These are phyloP conservation scores for Cuniculus paca DNA, from an alignment of 2,797 vertebrate species.

Conservation along the genomic window DNA sequence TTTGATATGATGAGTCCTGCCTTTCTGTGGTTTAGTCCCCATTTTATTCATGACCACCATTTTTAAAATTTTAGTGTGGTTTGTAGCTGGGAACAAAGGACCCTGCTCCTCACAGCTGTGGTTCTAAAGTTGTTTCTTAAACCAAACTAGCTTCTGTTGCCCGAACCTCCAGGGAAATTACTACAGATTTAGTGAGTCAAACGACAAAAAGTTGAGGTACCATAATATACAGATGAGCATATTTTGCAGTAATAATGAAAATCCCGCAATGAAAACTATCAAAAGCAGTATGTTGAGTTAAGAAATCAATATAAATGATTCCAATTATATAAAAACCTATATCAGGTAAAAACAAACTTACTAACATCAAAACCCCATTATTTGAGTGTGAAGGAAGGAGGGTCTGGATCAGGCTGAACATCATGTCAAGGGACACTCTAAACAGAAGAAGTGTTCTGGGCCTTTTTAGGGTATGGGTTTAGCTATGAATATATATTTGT, in stretches of 20 bases:
- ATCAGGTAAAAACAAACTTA: neutral
- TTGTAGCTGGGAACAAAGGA: neutral
- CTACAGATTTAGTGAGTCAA: neutral
- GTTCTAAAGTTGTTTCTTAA: neutral
- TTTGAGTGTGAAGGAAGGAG: neutral
- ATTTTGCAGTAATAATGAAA: neutral
- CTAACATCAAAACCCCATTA: neutral
- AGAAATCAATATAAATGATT: neutral
- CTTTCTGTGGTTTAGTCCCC: neutral
- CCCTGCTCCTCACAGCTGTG: neutral
- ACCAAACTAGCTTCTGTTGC: neutral
- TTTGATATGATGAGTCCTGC: neutral
- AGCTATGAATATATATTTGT: slow-evolving; percentile 10
- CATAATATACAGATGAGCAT: neutral
- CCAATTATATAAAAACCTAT: neutral
- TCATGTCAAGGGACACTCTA: neutral
- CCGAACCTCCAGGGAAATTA: neutral
- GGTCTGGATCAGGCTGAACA: neutral
- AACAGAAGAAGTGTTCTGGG: neutral
- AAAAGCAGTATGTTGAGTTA: neutral
- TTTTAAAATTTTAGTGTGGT: neutral
- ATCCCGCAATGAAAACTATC: neutral
- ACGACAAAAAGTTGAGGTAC: neutral
- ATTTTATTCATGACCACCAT: neutral
- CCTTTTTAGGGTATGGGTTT: neutral